Base-by-base conservation (phyloP, 37 sponge, comb jelly and placozoan species). In the Cladorhizidae sp. region DNA sequence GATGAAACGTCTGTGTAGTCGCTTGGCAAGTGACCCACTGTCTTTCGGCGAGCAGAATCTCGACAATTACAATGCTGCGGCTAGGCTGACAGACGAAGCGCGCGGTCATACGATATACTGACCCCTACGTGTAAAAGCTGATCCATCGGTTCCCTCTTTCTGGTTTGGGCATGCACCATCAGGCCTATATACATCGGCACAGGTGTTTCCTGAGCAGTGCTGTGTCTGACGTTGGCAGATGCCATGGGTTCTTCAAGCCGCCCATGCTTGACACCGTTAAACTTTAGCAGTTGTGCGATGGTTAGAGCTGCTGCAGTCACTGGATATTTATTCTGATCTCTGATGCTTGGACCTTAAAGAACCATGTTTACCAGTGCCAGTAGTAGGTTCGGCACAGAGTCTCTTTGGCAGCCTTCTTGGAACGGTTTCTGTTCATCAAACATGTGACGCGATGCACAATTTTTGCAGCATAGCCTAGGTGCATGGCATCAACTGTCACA, bases 1-100 rank as follows among this genome's bases (percentile, higher is more conserved):
- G n/a, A n/a, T n/a, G n/a, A n/a, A n/a, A n/a, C n/a, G n/a, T n/a
- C n/a, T n/a, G n/a, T n/a, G n/a, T n/a, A n/a, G n/a, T n/a, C n/a
- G n/a, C n/a, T n/a, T n/a, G n/a, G n/a, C n/a, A n/a, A n/a, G n/a
- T n/a, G n/a, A n/a, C n/a, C n/a, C n/a, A n/a, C n/a, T n/a, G n/a
- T n/a, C n/a, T n/a, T n/a, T n/a, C n/a, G n/a, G n/a, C n/a, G n/a
- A n/a, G n/a, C n/a, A n/a, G n/a, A n/a, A n/a, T n/a, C n/a, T n/a
- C n/a, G n/a, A n/a, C n/a, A n/a, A n/a, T n/a, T n/a, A n/a, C 52
- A 79, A 79, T 25, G 29, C 32, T 64, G 64, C 67, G 63, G 18
- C 43, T 58, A 39, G 31, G 64, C 78, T 40, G 78, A 77, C n/a
- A 77, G 40, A 45, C 78, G 64, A 17, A 77, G 65, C 9, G 67